These are phyloP conservation scores for Hemistola chrysoprasaria DNA, from an alignment of 2,888 invertebrate species.

Conservation along the genomic window DNA sequence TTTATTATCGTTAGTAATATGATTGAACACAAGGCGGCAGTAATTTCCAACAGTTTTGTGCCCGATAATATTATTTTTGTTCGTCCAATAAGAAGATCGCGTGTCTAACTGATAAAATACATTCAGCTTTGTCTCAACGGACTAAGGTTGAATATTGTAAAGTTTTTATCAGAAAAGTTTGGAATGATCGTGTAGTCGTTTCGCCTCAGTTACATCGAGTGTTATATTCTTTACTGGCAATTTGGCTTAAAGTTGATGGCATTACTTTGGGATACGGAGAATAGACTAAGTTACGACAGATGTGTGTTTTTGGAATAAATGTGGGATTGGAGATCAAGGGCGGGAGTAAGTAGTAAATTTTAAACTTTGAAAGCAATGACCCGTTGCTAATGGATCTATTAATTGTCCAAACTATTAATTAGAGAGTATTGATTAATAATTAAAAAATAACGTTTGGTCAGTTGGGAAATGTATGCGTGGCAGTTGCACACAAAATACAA, in stretches of 20 bases:
- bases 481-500: no score
- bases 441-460: no score
- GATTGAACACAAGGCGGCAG: conserved; percentile 54
- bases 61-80: conserved; percentile 64
- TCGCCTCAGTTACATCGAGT: no score
- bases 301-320: conserved; percentile 22
- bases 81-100: conserved; percentile 55
- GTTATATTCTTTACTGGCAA: conserved; percentile 47
- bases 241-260: conserved; percentile 40
- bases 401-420: no score
- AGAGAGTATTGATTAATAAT: no score
- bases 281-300: conserved; percentile 29
- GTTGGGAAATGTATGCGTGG: no score
- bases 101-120: conserved; percentile 33
- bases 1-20: conserved; percentile 52
- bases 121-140: conserved; percentile 28
- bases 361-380: no score
- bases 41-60: conserved; percentile 52
- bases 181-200: conserved; percentile 49
- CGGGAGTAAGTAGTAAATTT: neutral
- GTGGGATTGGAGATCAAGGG: conserved; percentile 16
- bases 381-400: no score
- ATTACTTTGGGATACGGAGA: conserved; percentile 29
- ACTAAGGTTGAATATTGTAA: conserved; percentile 33
- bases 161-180: conserved; percentile 42